These are phyloP conservation scores for Echinarachnius parma DNA, from an alignment of 53 echinoderm and acorn worm species.

Conservation along the genomic window DNA sequence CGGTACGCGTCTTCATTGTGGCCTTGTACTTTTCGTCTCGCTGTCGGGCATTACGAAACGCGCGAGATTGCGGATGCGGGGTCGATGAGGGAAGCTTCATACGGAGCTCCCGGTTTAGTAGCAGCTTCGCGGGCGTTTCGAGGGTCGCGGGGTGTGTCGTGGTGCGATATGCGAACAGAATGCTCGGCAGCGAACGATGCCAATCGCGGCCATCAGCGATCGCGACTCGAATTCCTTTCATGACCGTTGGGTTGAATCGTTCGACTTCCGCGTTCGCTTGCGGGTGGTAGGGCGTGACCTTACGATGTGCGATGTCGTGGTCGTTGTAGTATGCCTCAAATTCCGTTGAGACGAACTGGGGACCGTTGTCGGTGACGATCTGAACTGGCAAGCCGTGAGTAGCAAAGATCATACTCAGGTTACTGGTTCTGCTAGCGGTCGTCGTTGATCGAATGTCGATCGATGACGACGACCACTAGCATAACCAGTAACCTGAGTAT, in stretches of 20 bases:
- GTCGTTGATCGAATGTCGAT: background rate
- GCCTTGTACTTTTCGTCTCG: constrained; percentile 36
- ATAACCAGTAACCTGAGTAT: background rate
- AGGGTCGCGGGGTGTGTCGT: constrained; percentile 46
- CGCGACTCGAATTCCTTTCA: constrained; percentile 51
- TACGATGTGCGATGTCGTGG: constrained; percentile 40
- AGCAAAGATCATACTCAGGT: constrained; percentile 23
- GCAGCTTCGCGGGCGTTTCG: no score
- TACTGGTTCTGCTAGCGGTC: background rate
- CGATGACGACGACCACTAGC: background rate
- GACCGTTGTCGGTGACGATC: constrained; percentile 42
- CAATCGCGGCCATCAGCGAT: constrained; percentile 41
- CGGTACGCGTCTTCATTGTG: constrained; percentile 30
- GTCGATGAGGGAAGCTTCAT: constrained; percentile 36
- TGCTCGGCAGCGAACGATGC: constrained; percentile 29
- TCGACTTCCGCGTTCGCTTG: no score
- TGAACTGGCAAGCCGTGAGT: constrained; percentile 24
- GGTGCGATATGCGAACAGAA: constrained; percentile 21
- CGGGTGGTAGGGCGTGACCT: constrained; percentile 44
- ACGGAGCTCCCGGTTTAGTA: constrained; percentile 36
- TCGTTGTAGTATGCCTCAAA: constrained; percentile 8
- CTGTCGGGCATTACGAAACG: constrained; percentile 13
- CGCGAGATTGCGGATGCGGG: background rate
- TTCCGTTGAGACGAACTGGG: constrained; percentile 37
- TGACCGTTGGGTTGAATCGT: constrained; percentile 37